Evolutionary conservation across 1,140 invertebrate species (phyloP).

Genomic region (Conus ventricosus): DNA sequence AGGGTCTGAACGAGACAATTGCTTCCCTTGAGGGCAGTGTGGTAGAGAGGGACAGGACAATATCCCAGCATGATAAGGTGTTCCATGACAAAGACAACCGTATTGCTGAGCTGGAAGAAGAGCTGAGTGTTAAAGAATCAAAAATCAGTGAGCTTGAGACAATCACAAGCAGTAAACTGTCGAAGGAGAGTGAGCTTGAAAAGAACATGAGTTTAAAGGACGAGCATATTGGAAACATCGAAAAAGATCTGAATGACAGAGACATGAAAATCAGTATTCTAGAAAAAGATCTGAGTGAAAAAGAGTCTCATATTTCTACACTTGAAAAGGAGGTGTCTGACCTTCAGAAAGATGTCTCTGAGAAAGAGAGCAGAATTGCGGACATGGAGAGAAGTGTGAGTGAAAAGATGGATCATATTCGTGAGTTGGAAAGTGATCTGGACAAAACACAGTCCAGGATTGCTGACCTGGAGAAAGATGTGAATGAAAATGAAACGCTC

Average conservation of each 20-base stretch:
- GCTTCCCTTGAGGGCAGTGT: slow-evolving; percentile 12
- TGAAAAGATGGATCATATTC: slow-evolving; percentile 33
- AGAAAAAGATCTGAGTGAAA: slow-evolving; percentile 14
- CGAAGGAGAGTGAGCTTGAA: slow-evolving; percentile 30
- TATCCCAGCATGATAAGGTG: not conserved
- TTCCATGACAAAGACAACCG: not conserved
- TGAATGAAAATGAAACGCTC: not conserved
- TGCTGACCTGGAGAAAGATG: slow-evolving; percentile 19
- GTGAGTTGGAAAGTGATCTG: slow-evolving; percentile 38
- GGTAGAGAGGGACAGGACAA: not conserved
- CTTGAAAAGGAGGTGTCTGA: slow-evolving; percentile 13
- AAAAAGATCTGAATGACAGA: slow-evolving; percentile 39
- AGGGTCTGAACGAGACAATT: slow-evolving; percentile 31
- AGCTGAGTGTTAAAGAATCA: slow-evolving; percentile 1
- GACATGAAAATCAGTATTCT: not conserved
- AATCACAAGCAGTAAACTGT: slow-evolving; percentile 6
- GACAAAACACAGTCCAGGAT: not conserved
- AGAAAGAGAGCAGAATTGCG: slow-evolving; percentile 37
- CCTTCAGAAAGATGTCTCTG: slow-evolving; percentile 11
- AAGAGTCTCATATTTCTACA: not conserved
- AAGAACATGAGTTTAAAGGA: slow-evolving; percentile 23
- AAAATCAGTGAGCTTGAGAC: slow-evolving; percentile 14
- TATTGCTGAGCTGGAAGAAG: slow-evolving; percentile 14
- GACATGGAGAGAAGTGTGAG: slow-evolving; percentile 51
- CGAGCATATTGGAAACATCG: slow-evolving; percentile 46